phyloP scores from a whole-genome alignment of 2,797 vertebrate genomes.

The Cyclura pinguis region DNA sequence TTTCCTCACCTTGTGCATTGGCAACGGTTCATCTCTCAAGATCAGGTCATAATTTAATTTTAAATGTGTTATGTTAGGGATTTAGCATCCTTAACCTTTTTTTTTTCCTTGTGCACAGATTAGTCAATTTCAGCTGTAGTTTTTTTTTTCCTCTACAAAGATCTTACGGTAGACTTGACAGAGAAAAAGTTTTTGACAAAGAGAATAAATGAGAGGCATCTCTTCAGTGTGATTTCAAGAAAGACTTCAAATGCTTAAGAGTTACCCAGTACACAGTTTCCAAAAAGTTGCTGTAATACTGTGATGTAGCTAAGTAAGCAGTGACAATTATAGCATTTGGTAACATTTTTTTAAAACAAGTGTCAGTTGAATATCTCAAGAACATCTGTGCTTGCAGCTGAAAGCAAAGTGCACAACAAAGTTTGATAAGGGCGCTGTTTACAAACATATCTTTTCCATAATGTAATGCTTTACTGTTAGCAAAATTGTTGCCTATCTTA shows the following conservation, averaged over 20 bases:
- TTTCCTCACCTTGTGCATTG: not conserved
- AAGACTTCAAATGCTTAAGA: too few relatives aligned
- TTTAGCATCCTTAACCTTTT: not conserved
- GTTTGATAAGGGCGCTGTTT: not conserved
- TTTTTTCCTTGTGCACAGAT: not conserved
- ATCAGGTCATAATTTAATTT: not conserved
- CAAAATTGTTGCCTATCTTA: not conserved
- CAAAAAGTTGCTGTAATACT: too few relatives aligned
- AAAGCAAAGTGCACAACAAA: not conserved
- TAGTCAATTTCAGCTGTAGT: too few relatives aligned
- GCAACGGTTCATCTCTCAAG: not conserved
- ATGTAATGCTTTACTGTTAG: not conserved
- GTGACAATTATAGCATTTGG: not conserved
- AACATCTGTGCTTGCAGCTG: not conserved
- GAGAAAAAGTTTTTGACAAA: too few relatives aligned
- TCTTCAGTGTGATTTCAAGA: too few relatives aligned
- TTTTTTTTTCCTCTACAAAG: too few relatives aligned
- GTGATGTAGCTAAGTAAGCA: not conserved
- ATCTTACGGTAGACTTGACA: too few relatives aligned
- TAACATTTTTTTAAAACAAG: not conserved
- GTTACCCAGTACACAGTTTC: too few relatives aligned
- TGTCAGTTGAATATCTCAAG: not conserved
- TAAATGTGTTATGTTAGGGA: not conserved
- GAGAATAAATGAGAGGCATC: too few relatives aligned
- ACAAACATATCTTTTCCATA: not conserved